A percentile compares a stretch with the other conserved stretches of the same genome.
Evolutionary conservation across 2,113 vertebrate species (phyloP).

Genomic region (Hypomesus transpacificus): DNA sequence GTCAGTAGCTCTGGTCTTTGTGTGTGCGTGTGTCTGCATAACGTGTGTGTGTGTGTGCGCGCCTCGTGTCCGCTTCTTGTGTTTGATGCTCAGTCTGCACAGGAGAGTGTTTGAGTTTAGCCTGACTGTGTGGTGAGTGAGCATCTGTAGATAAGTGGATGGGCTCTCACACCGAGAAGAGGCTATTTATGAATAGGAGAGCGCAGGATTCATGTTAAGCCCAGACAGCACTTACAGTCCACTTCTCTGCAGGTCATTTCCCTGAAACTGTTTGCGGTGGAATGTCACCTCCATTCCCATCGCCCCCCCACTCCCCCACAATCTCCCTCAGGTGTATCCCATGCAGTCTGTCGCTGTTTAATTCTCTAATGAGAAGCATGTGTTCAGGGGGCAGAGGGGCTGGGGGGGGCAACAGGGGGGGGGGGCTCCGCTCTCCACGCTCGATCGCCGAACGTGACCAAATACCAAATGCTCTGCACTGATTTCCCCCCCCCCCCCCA

Average conservation of each 20-base stretch:
- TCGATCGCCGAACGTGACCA: background rate
- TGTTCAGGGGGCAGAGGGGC: background rate
- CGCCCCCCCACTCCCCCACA: background rate
- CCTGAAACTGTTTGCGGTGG: background rate
- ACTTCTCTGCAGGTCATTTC: constrained; percentile 2
- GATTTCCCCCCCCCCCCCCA: too few relatives aligned
- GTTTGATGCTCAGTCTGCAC: background rate
- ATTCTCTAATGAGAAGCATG: constrained; percentile 1
- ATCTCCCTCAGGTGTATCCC: background rate
- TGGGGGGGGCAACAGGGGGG: background rate
- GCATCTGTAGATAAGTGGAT: constrained; percentile 2
- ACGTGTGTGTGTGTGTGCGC: constrained; percentile 1
- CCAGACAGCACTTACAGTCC: background rate
- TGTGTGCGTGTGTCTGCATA: background rate
- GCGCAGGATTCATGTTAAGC: background rate
- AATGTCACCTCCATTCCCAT: background rate
- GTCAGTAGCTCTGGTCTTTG: background rate
- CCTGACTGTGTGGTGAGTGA: background rate
- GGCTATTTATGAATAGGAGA: background rate
- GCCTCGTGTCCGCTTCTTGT: background rate
- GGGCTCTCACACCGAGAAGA: background rate
- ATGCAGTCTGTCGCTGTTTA: background rate
- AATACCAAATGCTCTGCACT: background rate
- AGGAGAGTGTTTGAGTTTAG: background rate
- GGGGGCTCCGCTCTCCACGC: background rate